Percentiles rank a stretch among this genome's conserved stretches.
Evolutionary conservation across 2,113 vertebrate species (phyloP).

Genomic region (Carassius carassius): DNA sequence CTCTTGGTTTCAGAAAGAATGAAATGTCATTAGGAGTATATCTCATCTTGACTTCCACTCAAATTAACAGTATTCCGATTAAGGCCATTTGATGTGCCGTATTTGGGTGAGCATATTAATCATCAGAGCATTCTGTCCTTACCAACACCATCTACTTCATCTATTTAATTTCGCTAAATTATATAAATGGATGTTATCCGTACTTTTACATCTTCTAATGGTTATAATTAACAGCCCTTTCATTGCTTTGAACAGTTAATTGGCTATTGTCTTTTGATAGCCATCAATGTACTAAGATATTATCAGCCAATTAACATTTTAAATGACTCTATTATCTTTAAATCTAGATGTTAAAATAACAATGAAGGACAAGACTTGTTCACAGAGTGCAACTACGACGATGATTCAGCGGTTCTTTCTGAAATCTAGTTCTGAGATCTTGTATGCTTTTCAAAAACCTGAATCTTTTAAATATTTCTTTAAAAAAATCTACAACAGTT

Average conservation of each 20-base stretch:
- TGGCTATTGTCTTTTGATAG: constrained; percentile 41
- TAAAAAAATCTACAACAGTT: not conserved
- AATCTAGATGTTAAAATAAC: constrained; percentile 31
- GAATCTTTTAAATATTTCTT: not conserved
- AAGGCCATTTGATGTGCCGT: not conserved
- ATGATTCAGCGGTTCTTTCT: not conserved
- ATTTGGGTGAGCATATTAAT: constrained; percentile 35
- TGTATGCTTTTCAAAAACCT: not conserved
- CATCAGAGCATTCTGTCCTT: not conserved
- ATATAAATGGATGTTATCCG: not conserved
- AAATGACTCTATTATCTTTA: constrained; percentile 43
- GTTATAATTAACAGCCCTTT: not conserved
- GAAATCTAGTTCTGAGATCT: not conserved
- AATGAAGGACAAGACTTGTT: constrained; percentile 27
- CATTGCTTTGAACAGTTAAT: not conserved
- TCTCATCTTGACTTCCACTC: constrained; percentile 55
- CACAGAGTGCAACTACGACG: not conserved
- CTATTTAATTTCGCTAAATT: too few relatives aligned
- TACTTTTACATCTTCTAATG: not conserved
- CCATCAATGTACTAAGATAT: constrained; percentile 31
- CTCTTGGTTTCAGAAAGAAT: constrained; percentile 50
- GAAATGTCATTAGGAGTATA: constrained; percentile 50
- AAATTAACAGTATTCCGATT: constrained; percentile 36
- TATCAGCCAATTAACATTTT: constrained; percentile 42
- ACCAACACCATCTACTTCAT: not conserved